phyloP scores from a whole-genome alignment of 2,797 vertebrate genomes.

The Sebastes iracundus region DNA sequence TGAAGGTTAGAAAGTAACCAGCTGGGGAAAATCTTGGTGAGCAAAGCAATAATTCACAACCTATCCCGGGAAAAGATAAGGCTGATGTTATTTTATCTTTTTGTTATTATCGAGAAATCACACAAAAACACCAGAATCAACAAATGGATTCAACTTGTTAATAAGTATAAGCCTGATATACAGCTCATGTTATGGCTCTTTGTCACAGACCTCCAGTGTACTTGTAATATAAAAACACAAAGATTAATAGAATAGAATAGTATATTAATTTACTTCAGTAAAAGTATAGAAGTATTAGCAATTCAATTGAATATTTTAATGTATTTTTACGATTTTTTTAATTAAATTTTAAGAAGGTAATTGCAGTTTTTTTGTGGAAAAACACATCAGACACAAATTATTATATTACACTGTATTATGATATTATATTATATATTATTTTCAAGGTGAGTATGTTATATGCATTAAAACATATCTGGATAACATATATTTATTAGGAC shows the following conservation, averaged over 20 bases:
- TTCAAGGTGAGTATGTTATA: background rate
- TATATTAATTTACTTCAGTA: rapidly evolving
- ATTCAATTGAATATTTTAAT: background rate
- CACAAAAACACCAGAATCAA: background rate
- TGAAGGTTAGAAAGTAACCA: background rate
- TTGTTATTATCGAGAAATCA: background rate
- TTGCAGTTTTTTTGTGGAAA: background rate
- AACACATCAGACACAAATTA: background rate
- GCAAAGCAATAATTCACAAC: background rate
- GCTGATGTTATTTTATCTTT: background rate
- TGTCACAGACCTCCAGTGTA: too few species aligned
- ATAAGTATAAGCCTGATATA: background rate
- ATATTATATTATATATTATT: background rate
- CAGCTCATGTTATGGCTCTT: background rate
- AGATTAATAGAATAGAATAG: background rate
- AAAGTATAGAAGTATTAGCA: background rate
- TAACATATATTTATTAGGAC: background rate
- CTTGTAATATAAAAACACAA: background rate
- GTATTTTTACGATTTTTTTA: background rate
- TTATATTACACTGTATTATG: too few species aligned
- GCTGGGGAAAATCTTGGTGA: background rate
- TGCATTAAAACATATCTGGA: background rate
- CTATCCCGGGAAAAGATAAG: background rate
- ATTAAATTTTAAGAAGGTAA: background rate
- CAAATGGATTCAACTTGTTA: background rate